phyloP scores from a whole-genome alignment of 2,888 invertebrate genomes.

The Dioctria rufipes region DNA sequence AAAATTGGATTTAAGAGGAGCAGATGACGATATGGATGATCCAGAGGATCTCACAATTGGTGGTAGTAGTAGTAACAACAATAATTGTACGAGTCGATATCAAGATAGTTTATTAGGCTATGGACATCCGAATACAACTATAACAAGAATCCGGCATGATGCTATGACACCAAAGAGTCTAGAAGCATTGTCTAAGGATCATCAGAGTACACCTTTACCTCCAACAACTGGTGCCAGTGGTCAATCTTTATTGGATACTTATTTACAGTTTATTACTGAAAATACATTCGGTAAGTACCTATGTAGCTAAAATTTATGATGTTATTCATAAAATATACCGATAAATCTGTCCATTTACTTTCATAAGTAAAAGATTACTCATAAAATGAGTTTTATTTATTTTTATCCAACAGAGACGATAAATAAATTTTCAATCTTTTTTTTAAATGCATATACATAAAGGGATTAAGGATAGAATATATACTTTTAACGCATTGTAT shows the following conservation, averaged over 20 bases:
- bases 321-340: too few relatives aligned
- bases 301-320: too few relatives aligned
- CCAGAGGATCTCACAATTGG: slow-evolving; percentile 85
- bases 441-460: too few relatives aligned
- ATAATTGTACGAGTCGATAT: slow-evolving; percentile 68
- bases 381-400: too few relatives aligned
- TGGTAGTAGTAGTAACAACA: slow-evolving; percentile 65
- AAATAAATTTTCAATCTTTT: too few relatives aligned
- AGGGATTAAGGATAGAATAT: too few relatives aligned
- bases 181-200: slow-evolving; percentile 76
- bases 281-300: slow-evolving; percentile 78
- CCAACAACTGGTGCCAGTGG: slow-evolving; percentile 78
- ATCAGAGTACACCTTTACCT: slow-evolving; percentile 78
- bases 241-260: slow-evolving; percentile 88
- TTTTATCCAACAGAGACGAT: too few relatives aligned
- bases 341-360: too few relatives aligned
- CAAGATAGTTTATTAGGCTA: slow-evolving; percentile 69
- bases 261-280: slow-evolving; percentile 90
- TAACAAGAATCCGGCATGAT: slow-evolving; percentile 77
- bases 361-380: too few relatives aligned
- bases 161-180: slow-evolving; percentile 79
- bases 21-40: slow-evolving; percentile 79
- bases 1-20: slow-evolving; percentile 83
- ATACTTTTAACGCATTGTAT: too few relatives aligned
- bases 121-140: slow-evolving; percentile 77